A percentile compares a stretch with the other conserved stretches of the same genome.
phyloP scores from a whole-genome alignment of 2,797 vertebrate species.

The Anisognathus igniventris region DNA sequence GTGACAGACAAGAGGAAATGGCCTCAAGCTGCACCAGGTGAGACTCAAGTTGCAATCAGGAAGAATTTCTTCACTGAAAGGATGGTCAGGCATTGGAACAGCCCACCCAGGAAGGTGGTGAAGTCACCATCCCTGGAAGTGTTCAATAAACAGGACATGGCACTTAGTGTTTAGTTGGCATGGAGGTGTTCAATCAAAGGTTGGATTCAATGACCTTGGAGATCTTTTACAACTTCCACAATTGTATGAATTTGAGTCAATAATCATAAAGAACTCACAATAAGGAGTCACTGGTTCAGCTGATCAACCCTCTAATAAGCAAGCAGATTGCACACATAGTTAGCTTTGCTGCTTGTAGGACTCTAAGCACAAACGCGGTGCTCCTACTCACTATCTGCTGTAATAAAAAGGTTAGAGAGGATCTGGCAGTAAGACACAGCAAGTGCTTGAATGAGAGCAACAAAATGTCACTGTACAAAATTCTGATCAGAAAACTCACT shows the following conservation, averaged over 20 bases:
- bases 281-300: not conserved
- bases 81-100: not conserved
- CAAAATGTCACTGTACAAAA: not conserved
- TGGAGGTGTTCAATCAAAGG: not conserved
- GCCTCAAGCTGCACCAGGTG: not conserved
- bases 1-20: not conserved
- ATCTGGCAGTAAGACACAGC: not conserved
- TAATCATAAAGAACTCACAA: not conserved
- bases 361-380: not conserved
- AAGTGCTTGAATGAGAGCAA: not conserved
- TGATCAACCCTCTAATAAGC: not conserved
- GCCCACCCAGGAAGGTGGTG: not conserved
- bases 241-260: not conserved
- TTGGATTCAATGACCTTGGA: not conserved
- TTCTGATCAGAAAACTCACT: not conserved
- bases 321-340: rapidly evolving
- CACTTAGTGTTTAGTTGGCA: not conserved
- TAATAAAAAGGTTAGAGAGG: not conserved
- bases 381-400: not conserved
- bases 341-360: not conserved
- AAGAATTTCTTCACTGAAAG: not conserved
- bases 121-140: not conserved
- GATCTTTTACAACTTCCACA: not conserved
- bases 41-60: not conserved
- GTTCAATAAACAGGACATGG: not conserved